A percentile compares a stretch with the other conserved stretches of the same genome.
Conservation (phyloP, 2,888 invertebrate species). For the Strigamia maritima region DNA sequence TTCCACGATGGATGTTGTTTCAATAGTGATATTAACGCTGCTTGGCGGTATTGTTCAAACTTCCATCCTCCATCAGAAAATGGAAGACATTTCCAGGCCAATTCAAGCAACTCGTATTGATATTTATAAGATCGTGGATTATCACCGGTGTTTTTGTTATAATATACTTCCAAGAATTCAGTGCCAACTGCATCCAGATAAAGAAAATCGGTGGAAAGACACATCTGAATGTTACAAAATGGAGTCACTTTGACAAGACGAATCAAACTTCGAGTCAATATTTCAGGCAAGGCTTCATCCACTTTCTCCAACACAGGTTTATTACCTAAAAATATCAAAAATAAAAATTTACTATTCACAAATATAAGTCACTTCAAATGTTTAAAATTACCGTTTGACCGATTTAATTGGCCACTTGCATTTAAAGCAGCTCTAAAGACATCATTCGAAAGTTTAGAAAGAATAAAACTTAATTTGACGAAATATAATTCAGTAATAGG, state of each 20-base stretch:
- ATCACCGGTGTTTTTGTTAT: neutral
- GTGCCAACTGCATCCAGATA: neutral
- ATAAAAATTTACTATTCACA: too few relatives aligned
- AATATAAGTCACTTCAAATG: too few relatives aligned
- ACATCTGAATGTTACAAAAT: neutral
- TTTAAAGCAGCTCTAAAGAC: neutral
- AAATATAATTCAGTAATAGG: neutral
- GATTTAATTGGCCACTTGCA: neutral
- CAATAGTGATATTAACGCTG: too few relatives aligned
- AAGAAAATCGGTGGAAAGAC: neutral
- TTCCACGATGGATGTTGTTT: too few relatives aligned
- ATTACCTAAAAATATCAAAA: too few relatives aligned
- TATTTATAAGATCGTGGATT: neutral
- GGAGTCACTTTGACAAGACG: too few relatives aligned
- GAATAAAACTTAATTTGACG: neutral
- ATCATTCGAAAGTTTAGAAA: neutral
- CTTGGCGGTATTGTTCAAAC: neutral
- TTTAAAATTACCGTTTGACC: too few relatives aligned
- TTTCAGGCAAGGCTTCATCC: too few relatives aligned
- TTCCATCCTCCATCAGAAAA: neutral
- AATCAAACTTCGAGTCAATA: too few relatives aligned
- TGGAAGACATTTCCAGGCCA: neutral
- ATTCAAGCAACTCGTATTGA: neutral
- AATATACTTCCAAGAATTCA: neutral
- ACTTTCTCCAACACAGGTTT: too few relatives aligned